A percentile compares a stretch with the other conserved stretches of the same genome.
Conservation (phyloP, 2,888 invertebrate species). For the Cephus sareptanus region DNA sequence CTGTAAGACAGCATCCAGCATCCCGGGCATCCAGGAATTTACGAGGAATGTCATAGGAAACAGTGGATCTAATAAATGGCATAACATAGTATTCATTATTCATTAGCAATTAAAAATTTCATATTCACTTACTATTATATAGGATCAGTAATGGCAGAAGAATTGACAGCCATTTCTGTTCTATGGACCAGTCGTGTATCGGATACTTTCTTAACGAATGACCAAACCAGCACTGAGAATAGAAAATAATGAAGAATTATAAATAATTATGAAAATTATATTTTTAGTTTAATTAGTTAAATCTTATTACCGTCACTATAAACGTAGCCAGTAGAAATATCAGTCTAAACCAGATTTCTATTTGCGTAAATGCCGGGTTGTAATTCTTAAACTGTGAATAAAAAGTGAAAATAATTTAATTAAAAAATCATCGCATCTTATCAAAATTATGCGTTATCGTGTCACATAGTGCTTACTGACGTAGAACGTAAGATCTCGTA, state of each 20-base stretch:
- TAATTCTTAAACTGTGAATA: constrained; percentile 91
- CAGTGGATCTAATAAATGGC: constrained; percentile 81
- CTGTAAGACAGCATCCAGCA: constrained; percentile 91
- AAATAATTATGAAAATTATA: neutral
- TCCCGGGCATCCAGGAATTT: constrained; percentile 91
- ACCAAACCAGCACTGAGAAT: constrained; percentile 90
- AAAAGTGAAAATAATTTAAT: constrained; percentile 20
- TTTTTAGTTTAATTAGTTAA: neutral
- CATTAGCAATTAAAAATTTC: neutral
- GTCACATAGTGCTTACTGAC: constrained; percentile 72
- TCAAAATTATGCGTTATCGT: constrained; percentile 9
- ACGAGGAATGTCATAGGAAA: constrained; percentile 92
- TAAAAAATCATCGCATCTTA: constrained; percentile 8
- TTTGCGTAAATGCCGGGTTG: constrained; percentile 95
- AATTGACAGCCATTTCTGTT: constrained; percentile 95
- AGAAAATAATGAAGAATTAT: constrained; percentile 28
- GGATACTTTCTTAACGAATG: constrained; percentile 89
- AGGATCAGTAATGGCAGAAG: constrained; percentile 87
- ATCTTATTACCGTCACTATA: constrained; percentile 81
- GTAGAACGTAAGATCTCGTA: constrained; percentile 86
- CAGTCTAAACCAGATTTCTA: constrained; percentile 97
- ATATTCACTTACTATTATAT: constrained; percentile 83
- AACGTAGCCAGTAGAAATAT: constrained; percentile 91
- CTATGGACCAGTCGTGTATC: constrained; percentile 94
- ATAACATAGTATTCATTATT: constrained; percentile 13